Percentiles rank a stretch among this genome's conserved stretches.
Conservation (phyloP, 2,888 invertebrate species). For the Sphecodes monilicornis region DNA sequence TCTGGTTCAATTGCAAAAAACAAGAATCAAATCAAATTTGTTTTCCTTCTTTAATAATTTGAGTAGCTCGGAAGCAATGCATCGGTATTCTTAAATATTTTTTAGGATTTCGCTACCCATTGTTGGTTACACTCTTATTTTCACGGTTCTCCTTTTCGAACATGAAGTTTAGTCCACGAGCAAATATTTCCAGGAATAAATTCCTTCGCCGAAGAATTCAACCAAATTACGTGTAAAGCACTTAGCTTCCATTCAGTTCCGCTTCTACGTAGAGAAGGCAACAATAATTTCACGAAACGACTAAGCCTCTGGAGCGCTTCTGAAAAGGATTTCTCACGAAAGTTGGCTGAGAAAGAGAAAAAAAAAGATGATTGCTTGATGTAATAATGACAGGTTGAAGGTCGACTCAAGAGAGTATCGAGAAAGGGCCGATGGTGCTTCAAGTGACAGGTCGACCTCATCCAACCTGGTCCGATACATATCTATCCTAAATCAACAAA, state of each 20-base stretch:
- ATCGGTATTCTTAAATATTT: no score
- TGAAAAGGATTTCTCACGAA: conserved; percentile 48
- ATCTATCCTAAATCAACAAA: conserved; percentile 84
- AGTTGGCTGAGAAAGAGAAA: conserved; percentile 23
- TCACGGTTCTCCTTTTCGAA: no score
- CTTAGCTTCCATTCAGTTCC: not conserved
- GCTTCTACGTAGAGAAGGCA: not conserved
- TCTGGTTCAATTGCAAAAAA: no score
- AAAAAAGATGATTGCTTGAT: conserved; percentile 64
- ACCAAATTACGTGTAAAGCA: not conserved
- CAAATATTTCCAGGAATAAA: not conserved
- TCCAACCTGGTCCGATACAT: conserved; percentile 80
- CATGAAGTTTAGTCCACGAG: not conserved
- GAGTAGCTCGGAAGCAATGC: no score
- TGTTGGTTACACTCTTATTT: no score
- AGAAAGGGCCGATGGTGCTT: conserved; percentile 82
- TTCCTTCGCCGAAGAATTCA: not conserved
- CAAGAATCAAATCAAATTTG: no score
- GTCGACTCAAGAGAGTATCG: conserved; percentile 73
- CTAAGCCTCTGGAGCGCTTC: not conserved
- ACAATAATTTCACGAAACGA: conserved; percentile 5
- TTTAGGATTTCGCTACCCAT: no score
- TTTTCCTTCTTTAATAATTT: no score
- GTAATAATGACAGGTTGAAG: conserved; percentile 82
- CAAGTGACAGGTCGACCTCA: conserved; percentile 82